Evolutionary conservation across 2,797 vertebrate species (phyloP).

Genomic region (Ctenopoma kingsleyae): DNA sequence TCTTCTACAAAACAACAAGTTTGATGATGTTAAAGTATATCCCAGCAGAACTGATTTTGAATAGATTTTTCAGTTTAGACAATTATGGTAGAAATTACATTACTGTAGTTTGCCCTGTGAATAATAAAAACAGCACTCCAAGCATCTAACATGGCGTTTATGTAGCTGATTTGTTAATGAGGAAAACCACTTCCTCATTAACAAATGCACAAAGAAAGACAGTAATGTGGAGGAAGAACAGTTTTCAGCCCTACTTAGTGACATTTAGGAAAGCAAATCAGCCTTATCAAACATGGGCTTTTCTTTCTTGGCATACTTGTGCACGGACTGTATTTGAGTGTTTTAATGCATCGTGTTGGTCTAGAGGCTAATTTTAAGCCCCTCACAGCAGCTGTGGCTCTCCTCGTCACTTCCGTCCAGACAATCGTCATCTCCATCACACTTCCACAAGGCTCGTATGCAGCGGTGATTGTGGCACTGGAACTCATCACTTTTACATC

Average conservation of each 20-base stretch:
- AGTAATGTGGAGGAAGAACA: conserved; percentile 30
- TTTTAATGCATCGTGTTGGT: conserved; percentile 21
- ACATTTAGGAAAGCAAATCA: conserved; percentile 62
- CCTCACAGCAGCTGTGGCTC: conserved; percentile 90
- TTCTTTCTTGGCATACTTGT: conserved; percentile 9
- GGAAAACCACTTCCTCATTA: conserved; percentile 33
- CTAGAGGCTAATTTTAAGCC: conserved; percentile 37
- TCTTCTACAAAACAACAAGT: conserved; percentile 24
- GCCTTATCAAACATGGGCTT: conserved; percentile 26
- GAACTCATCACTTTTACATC: conserved; percentile 93
- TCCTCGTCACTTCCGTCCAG: conserved; percentile 96
- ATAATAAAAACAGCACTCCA: conserved; percentile 33
- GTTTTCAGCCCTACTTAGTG: conserved; percentile 42
- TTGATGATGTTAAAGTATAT: conserved; percentile 51
- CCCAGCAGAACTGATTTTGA: conserved; percentile 42
- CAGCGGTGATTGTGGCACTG: conserved; percentile 94
- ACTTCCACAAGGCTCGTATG: conserved; percentile 92
- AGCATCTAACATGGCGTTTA: conserved; percentile 57
- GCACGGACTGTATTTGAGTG: conserved; percentile 7
- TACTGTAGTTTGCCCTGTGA: conserved; percentile 42
- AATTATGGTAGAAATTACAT: conserved; percentile 58
- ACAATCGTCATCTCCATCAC: conserved; percentile 97
- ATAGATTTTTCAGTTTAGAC: conserved; percentile 66
- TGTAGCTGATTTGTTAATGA: conserved; percentile 64
- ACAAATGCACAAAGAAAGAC: conserved; percentile 16